Conservation (phyloP, 2,797 vertebrate genomes). For the Merluccius polli region DNA sequence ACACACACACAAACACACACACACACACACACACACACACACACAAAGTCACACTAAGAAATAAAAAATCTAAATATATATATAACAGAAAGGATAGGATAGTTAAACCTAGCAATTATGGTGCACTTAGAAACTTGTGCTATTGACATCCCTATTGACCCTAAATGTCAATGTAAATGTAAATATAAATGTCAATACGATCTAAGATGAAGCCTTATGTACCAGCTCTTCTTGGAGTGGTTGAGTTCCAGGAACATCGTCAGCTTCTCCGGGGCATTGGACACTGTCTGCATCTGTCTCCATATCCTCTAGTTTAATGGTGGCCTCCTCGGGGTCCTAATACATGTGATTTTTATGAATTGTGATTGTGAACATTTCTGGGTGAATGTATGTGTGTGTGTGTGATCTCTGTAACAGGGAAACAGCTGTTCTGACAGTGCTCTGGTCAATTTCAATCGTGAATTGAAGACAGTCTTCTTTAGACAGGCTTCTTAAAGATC, state of each 20-base stretch:
- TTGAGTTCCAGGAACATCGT: slow-evolving; percentile 23
- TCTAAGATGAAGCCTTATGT: not conserved
- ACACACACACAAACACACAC: too few species aligned
- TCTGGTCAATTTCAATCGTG: slow-evolving; percentile 13
- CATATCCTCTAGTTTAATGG: slow-evolving; percentile 15
- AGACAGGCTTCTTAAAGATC: too few species aligned
- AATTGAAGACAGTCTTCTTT: slow-evolving; percentile 23
- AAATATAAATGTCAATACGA: too few species aligned
- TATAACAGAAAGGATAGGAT: too few species aligned
- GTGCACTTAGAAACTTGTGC: too few species aligned
- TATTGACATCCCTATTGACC: too few species aligned
- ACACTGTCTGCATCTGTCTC: slow-evolving; percentile 14
- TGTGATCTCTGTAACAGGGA: slow-evolving; percentile 14
- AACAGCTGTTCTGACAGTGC: slow-evolving; percentile 64
- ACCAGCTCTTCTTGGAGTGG: slow-evolving; percentile 34
- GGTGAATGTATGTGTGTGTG: not conserved
- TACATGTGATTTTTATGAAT: not conserved
- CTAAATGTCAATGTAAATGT: too few species aligned
- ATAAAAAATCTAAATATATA: not conserved
- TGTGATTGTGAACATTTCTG: not conserved
- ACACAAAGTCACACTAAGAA: not conserved
- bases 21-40: not conserved
- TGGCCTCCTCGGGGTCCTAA: slow-evolving; percentile 65
- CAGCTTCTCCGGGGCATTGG: slow-evolving; percentile 7
- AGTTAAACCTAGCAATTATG: too few species aligned